phyloP scores from a whole-genome alignment of 2,888 invertebrate species.

The Drosophila infuscata region DNA sequence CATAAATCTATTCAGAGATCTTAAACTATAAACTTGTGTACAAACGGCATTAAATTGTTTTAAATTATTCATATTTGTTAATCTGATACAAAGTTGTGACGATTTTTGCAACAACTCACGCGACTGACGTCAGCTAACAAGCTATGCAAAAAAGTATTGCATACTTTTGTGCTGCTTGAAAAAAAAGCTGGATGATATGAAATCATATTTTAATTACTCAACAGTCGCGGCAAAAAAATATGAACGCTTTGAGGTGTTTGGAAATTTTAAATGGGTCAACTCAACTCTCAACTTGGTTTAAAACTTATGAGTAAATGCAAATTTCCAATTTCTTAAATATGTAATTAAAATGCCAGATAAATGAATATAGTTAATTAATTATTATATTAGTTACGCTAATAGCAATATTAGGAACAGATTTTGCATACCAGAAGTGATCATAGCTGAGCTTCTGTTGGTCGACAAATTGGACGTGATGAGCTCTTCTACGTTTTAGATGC shows the following conservation, averaged over 20 bases:
- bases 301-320: too few relatives aligned
- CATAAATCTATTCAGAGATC: constrained; percentile 5
- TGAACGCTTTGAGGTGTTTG: neutral
- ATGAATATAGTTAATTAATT: neutral
- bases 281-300: neutral
- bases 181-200: neutral
- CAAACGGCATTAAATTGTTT: constrained; percentile 5
- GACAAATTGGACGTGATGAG: neutral
- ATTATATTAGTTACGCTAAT: too few relatives aligned
- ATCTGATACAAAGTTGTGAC: constrained; percentile 20
- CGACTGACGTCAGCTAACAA: constrained; percentile 42
- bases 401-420: neutral
- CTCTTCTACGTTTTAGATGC: neutral
- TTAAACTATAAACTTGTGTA: neutral
- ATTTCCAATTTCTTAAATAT: neutral
- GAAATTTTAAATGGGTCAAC: neutral
- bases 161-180: constrained; percentile 34
- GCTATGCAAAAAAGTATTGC: constrained; percentile 26
- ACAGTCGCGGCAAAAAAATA: neutral
- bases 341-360: neutral
- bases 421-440: neutral
- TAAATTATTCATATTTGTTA: constrained; percentile 10
- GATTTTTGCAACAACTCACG: neutral
- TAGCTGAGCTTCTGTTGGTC: neutral
- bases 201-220: neutral